phyloP scores from a whole-genome alignment of 37 sponge, comb jelly and placozoan species.

The Beroe forskalii region DNA sequence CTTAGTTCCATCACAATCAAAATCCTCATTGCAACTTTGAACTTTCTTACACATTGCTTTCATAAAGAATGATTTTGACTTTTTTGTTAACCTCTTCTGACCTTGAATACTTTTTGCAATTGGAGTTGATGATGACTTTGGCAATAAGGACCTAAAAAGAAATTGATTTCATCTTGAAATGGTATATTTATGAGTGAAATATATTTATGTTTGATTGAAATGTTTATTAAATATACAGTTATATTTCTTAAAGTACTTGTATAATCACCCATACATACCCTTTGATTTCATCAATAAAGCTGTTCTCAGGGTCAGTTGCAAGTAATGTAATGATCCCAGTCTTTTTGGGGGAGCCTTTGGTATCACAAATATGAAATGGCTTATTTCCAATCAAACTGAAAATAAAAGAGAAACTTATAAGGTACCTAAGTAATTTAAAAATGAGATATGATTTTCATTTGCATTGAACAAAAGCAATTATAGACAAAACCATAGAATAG shows the following conservation, averaged over 20 bases:
- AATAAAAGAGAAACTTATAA: no score
- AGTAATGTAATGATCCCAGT: background rate
- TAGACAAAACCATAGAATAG: no score
- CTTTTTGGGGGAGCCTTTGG: background rate
- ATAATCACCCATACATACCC: no score
- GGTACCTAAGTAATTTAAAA: no score
- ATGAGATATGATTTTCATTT: no score
- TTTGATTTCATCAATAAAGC: slow-evolving; percentile 41
- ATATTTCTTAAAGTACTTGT: no score
- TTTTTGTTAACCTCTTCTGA: background rate
- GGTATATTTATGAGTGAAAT: background rate
- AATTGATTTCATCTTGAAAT: background rate
- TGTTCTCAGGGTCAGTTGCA: slow-evolving; percentile 3
- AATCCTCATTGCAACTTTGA: background rate
- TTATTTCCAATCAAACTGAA: background rate
- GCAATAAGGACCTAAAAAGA: background rate
- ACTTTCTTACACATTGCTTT: no score
- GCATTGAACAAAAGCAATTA: no score
- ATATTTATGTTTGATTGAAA: no score
- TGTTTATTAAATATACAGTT: no score
- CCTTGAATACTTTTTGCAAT: background rate
- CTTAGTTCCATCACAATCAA: background rate
- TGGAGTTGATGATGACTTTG: background rate
- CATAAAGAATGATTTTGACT: background rate
- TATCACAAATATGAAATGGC: background rate